A percentile compares a stretch with the other conserved stretches of the same genome.
Conservation (phyloP, 92 coral and sea anemone species). For the Scolanthus callimorphus region DNA sequence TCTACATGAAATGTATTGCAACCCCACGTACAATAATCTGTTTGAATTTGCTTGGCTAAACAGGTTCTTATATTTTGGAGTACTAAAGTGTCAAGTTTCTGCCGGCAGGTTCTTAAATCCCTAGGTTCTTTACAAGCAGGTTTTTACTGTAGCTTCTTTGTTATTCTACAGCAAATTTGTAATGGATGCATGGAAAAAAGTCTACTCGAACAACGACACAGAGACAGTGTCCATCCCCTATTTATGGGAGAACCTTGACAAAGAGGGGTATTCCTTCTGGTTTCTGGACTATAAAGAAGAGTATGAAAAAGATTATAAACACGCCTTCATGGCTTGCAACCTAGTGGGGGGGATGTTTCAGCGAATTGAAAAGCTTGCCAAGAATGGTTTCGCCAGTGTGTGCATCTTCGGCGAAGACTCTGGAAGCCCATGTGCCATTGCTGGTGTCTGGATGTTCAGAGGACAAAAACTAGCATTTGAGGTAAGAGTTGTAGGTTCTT, state of each 20-base stretch:
- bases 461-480: conserved; percentile 77
- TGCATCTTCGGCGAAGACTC: conserved; percentile 69
- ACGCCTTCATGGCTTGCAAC: conserved; percentile 82
- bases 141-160: background rate
- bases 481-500: conserved; percentile 61
- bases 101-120: no score
- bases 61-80: no score
- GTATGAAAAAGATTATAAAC: conserved; percentile 51
- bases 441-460: conserved; percentile 82
- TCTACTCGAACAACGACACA: conserved; percentile 79
- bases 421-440: conserved; percentile 4
- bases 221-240: conserved; percentile 67
- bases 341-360: conserved; percentile 89
- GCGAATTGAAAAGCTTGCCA: conserved; percentile 68
- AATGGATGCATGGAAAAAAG: conserved; percentile 85
- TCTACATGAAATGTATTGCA: no score
- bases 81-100: no score
- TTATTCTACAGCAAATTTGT: conserved; percentile 52
- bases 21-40: no score
- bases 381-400: conserved; percentile 77
- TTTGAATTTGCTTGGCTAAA: no score
- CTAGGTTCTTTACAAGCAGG: no score
- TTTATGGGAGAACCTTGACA: conserved; percentile 92
- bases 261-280: conserved; percentile 91
- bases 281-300: conserved; percentile 55